Percentiles rank a stretch among this genome's conserved stretches.
Evolutionary conservation across 2,113 vertebrate species (phyloP).

Genomic region (Pseudonaja textilis): DNA sequence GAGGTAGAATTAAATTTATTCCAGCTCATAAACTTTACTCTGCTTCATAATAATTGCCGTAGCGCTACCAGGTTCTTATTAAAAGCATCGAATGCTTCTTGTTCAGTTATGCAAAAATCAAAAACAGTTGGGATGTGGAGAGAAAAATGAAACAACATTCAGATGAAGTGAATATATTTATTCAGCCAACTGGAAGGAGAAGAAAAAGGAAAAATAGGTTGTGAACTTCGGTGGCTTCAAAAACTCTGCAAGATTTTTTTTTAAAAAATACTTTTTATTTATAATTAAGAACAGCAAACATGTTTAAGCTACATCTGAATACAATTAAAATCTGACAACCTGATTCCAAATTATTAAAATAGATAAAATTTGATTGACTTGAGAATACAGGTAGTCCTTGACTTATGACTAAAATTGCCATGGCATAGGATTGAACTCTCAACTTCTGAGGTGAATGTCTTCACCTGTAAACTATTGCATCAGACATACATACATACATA

Average conservation of each 20-base stretch:
- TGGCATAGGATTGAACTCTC: neutral
- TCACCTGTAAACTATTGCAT: neutral
- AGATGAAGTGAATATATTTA: neutral
- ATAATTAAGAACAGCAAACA: neutral
- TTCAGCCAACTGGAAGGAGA: neutral
- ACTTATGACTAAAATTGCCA: neutral
- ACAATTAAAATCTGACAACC: neutral
- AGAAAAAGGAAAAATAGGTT: neutral
- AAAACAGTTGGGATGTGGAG: neutral
- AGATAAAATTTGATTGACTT: neutral
- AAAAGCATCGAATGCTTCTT: neutral
- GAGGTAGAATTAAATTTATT: neutral
- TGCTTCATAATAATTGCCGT: neutral
- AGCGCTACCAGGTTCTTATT: neutral
- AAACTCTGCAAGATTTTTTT: neutral
- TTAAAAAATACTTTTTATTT: neutral
- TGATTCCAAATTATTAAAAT: neutral
- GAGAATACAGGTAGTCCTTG: neutral
- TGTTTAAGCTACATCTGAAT: neutral
- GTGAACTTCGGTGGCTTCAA: neutral
- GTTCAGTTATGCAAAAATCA: neutral
- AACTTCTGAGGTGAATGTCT: neutral
- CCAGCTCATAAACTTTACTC: neutral
- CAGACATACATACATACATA: neutral
- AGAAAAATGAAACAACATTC: neutral